Percentiles rank a stretch among this genome's conserved stretches.
These are phyloP conservation scores for Chaetoderma sp. DNA, from an alignment of 2,888 invertebrate species.

Conservation along the genomic window DNA sequence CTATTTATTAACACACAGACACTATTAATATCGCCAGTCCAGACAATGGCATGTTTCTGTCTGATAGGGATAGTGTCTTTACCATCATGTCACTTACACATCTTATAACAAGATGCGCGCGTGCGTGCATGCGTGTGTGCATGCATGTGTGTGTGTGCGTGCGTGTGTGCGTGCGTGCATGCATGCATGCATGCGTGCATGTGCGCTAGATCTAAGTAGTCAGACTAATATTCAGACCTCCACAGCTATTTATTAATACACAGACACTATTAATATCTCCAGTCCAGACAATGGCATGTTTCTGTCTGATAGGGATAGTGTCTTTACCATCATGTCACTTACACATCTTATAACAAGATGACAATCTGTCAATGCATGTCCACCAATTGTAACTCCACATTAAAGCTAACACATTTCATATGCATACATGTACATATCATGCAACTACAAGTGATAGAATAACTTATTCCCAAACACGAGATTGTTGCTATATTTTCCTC, in stretches of 20 bases:
- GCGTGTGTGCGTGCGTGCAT: not conserved
- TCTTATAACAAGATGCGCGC: not conserved
- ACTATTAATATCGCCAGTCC: not conserved
- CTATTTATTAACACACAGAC: not conserved
- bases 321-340: not conserved
- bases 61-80: not conserved
- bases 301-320: not conserved
- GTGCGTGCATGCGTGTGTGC: not conserved
- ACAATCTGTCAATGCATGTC: too few species aligned
- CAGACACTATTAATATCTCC: not conserved
- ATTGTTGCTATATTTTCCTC: too few species aligned
- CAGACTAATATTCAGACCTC: not conserved
- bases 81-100: not conserved
- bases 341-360: not conserved
- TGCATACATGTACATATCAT: too few species aligned
- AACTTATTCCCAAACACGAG: too few species aligned
- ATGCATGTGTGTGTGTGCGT: not conserved
- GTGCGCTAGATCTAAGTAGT: too few species aligned
- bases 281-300: not conserved
- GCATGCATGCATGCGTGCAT: constrained; percentile 7
- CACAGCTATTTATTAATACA: not conserved
- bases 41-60: not conserved
- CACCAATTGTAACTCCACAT: too few species aligned
- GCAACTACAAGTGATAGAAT: too few species aligned
- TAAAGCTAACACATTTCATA: too few species aligned